Evolutionary conservation across 2,113 vertebrate genomes (phyloP).

Genomic region (Sminthopsis crassicaudata): DNA sequence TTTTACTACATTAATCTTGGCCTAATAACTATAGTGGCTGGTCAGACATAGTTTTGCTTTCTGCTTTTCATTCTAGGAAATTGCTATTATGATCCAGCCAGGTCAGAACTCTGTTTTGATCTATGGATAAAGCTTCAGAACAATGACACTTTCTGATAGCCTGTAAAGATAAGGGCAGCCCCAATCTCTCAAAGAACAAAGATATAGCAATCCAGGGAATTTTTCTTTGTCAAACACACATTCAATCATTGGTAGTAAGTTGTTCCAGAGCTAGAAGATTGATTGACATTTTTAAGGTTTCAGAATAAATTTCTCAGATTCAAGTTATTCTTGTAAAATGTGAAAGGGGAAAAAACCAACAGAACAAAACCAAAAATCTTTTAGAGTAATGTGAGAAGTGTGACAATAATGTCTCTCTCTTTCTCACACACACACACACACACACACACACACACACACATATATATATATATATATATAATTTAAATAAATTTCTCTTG

Average conservation of each 20-base stretch:
- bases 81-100: neutral
- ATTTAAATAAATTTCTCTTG: neutral
- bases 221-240: neutral
- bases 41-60: neutral
- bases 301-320: neutral
- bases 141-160: conserved; percentile 4
- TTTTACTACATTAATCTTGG: conserved; percentile 1
- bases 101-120: conserved; percentile 12
- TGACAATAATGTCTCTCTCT: no score
- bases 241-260: neutral
- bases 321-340: neutral
- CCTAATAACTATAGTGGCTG: conserved; percentile 32
- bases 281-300: neutral
- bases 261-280: neutral
- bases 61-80: neutral
- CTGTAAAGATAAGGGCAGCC: neutral
- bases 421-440: neutral
- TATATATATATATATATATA: no score
- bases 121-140: conserved; percentile 16
- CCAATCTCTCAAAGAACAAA: conserved; percentile 2
- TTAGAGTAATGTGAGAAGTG: neutral
- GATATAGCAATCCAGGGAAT: neutral
- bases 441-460: no score
- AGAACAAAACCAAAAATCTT: neutral
- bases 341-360: neutral